These are phyloP conservation scores for Halichoeres trimaculatus DNA, from an alignment of 2,113 vertebrate species.

Conservation along the genomic window DNA sequence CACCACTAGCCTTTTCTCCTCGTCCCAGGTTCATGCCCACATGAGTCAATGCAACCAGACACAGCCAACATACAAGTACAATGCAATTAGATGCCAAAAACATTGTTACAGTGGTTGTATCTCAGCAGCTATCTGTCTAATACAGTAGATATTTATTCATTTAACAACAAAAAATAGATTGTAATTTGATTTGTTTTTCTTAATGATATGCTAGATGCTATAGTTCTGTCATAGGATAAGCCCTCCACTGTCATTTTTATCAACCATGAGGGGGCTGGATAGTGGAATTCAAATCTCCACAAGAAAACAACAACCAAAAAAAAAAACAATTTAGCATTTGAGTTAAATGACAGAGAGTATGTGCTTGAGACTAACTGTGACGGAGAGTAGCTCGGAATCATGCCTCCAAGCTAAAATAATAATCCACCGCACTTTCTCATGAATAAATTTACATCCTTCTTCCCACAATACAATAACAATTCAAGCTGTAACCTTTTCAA, in stretches of 20 bases:
- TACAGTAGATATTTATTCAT: too few species aligned
- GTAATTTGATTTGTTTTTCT: conserved; percentile 1
- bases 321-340: conserved; percentile 25
- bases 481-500: conserved; percentile 21
- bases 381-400: conserved; percentile 19
- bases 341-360: conserved; percentile 19
- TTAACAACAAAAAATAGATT: background rate
- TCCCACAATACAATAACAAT: conserved; percentile 20
- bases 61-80: too few species aligned
- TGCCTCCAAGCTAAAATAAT: conserved; percentile 56
- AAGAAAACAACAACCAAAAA: background rate
- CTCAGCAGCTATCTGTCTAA: too few species aligned
- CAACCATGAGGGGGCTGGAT: background rate
- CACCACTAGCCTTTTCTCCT: too few species aligned
- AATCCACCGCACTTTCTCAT: conserved; percentile 59
- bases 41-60: too few species aligned
- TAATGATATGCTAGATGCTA: background rate
- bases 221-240: conserved; percentile 1
- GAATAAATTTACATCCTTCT: conserved; percentile 69
- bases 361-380: conserved; percentile 34
- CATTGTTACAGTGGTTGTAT: background rate
- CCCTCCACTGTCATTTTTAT: background rate
- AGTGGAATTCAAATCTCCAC: conserved; percentile 4
- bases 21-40: too few species aligned
- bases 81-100: too few species aligned